These are phyloP conservation scores for Yponomeuta sedellus DNA, from an alignment of 2,888 invertebrate genomes.

Conservation along the genomic window DNA sequence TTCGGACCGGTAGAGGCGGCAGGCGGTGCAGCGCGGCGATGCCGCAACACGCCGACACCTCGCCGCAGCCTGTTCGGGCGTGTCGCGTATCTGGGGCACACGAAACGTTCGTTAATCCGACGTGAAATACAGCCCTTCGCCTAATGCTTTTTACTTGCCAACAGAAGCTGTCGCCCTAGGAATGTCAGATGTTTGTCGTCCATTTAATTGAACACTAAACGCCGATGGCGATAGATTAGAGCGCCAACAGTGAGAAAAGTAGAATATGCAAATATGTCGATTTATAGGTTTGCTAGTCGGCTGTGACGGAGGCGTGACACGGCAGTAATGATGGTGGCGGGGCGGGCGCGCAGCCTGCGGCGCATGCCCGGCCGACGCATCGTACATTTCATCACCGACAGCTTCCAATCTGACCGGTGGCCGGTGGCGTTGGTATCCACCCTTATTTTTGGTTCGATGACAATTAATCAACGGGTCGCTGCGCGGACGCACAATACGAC, in stretches of 20 bases:
- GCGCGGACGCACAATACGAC: not conserved
- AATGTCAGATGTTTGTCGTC: not conserved
- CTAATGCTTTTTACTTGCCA: not conserved
- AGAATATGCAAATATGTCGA: not conserved
- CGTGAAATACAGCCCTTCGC: not conserved
- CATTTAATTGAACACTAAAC: not conserved
- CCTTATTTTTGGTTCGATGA: not conserved
- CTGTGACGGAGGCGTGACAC: not conserved
- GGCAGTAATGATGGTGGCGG: not conserved
- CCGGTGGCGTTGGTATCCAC: not conserved
- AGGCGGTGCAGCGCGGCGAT: not conserved
- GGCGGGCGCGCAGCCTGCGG: not conserved
- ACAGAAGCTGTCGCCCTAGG: not conserved
- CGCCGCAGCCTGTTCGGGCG: not conserved
- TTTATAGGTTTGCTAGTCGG: not conserved
- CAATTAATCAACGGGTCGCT: not conserved
- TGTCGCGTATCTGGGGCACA: not conserved
- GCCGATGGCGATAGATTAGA: not conserved
- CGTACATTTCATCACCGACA: not conserved
- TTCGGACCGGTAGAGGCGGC: not conserved
- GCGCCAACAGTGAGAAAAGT: not conserved
- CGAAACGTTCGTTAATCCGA: not conserved
- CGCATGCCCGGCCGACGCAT: not conserved
- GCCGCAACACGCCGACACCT: not conserved
- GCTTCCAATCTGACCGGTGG: not conserved